Evolutionary conservation across 2,797 vertebrate genomes (phyloP).

Genomic region (Hydrocynus forskahlii): DNA sequence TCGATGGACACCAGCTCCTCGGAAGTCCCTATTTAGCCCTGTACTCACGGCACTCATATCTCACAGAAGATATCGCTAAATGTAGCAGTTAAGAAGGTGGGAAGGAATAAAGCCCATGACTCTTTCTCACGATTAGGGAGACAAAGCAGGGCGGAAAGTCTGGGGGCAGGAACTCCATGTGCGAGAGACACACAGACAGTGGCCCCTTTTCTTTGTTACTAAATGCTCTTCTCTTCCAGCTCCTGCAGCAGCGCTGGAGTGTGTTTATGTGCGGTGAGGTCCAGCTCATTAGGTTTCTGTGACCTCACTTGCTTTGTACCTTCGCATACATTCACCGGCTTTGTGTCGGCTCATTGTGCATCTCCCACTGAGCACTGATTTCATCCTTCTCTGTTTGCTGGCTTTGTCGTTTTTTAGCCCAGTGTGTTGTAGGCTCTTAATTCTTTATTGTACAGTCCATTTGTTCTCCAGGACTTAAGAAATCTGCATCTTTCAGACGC

Average conservation of each 20-base stretch:
- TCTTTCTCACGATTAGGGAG: constrained; percentile 37
- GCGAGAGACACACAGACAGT: not conserved
- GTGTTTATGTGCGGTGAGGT: constrained; percentile 4
- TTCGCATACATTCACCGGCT: constrained; percentile 19
- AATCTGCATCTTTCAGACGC: constrained; percentile 30
- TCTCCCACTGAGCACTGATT: not conserved
- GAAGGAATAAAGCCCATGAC: constrained; percentile 14
- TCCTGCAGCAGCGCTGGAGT: not conserved
- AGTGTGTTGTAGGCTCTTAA: not conserved
- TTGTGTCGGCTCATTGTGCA: constrained; percentile 26
- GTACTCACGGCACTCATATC: not conserved
- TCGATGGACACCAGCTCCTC: not conserved
- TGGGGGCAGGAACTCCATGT: constrained; percentile 5
- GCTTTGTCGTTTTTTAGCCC: constrained; percentile 20
- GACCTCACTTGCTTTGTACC: constrained; percentile 1
- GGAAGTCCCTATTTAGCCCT: not conserved
- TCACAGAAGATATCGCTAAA: constrained; percentile 9
- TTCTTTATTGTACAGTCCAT: constrained; percentile 23
- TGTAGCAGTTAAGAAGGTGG: constrained; percentile 11
- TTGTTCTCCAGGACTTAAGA: constrained; percentile 22
- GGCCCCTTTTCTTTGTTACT: constrained; percentile 17
- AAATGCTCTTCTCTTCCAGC: constrained; percentile 21
- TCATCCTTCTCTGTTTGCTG: constrained; percentile 26
- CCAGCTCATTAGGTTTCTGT: constrained; percentile 34
- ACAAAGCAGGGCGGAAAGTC: constrained; percentile 9